phyloP scores from a whole-genome alignment of 2,888 invertebrate species.

The Idaea dimidiata region DNA sequence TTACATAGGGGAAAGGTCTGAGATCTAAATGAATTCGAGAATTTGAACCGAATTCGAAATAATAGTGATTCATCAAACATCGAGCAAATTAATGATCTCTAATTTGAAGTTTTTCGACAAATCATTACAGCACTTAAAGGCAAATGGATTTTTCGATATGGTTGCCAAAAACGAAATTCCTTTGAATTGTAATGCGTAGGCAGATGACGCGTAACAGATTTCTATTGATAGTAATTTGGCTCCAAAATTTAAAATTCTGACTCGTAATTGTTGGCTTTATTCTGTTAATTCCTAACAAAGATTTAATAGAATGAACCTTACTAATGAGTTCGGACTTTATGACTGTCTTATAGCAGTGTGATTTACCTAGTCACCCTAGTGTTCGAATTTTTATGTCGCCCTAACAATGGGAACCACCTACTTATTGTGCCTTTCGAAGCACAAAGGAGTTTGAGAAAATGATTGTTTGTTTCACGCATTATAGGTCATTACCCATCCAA shows the following conservation, averaged over 20 bases:
- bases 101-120: conserved; percentile 52
- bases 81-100: conserved; percentile 49
- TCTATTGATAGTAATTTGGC: conserved; percentile 9
- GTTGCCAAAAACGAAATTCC: conserved; percentile 58
- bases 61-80: conserved; percentile 52
- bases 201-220: conserved; percentile 12
- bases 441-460: no score
- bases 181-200: conserved; percentile 8
- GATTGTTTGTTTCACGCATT: no score
- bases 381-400: no score
- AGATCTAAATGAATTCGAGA: not conserved
- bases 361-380: no score
- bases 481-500: no score
- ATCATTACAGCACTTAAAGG: conserved; percentile 69
- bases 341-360: not conserved
- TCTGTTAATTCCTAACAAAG: not conserved
- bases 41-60: conserved; percentile 1
- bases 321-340: not conserved
- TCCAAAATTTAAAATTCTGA: conserved; percentile 1
- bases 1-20: not conserved
- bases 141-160: conserved; percentile 55
- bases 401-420: no score
- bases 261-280: not conserved
- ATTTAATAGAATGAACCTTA: not conserved
- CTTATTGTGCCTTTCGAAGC: no score